Evolutionary conservation across 2,888 invertebrate genomes (phyloP), one percentile per base, ranked within the genome.

Genomic region (Cephus spinipes): DNA sequence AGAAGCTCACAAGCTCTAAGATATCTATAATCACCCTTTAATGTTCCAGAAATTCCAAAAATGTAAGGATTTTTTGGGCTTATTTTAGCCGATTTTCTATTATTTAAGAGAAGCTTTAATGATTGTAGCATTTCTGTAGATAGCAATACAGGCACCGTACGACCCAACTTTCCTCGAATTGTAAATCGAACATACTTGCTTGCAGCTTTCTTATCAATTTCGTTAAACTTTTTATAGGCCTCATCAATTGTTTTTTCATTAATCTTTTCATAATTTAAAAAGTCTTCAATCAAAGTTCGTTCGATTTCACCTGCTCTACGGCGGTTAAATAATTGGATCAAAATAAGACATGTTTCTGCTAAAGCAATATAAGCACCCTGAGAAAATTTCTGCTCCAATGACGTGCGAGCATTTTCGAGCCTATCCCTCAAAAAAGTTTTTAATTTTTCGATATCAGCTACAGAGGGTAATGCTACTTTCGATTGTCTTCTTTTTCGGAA

Each of bases 1-100:
- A 84, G 74, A 1, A 81, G 71, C 11, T 76, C 77, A 73, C 83
- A 84, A 12, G 81, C 83, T 31, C 78, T 69, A 12, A 81, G 74
- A 74, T 81, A 80, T 31, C 75, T 74, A 33, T 79, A 78, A 32
- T 80, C 34, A 40, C n/a, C 55, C 23, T 40, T 74, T 36, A 74
- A 74, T 23, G 40, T 74, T 32, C 74, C 74, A 74, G 74, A 23
- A 74, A 74, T 74, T 4, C 74, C 74, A 31, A 74, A 74, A 35
- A 74, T 6, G 15, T 55, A 74, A 15, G 68, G 12, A 31, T 73
- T 83, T 12, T 68, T 68, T 68, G 23, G 68, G 68, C 68, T 68
- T 1, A 68, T 6, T 12, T 82, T 32, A 1, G 76, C 2, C 4
- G 74, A 75, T 34, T 81, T 78, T 31, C 34, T 78, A 34, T 34